Evolutionary conservation across 2,888 invertebrate species (phyloP), one percentile per base, ranked within the genome.

Genomic region (Tubulanus polymorphus): DNA sequence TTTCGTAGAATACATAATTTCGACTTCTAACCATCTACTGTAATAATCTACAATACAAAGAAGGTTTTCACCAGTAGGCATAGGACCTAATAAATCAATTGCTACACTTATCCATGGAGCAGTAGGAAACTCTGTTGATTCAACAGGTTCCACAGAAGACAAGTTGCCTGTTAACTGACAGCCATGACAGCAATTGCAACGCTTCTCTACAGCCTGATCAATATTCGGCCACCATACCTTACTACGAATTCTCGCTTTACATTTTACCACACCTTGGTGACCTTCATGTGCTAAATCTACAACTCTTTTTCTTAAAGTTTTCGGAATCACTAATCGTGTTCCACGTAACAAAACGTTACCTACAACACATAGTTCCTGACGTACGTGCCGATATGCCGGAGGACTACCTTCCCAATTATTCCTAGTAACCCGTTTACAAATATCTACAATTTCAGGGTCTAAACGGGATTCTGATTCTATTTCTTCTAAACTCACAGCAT

Each of bases 31-130:
- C 32, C 54, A 65, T 8, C 63, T 30, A 48, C 63, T 67, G 30
- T 60, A 64, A 51, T 66, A 66, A 47, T 67, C 64, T 3, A 62
- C 55, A 28, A 61, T 49, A 2, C 62, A 62, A 20, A 65, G 49
- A 2, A 64, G 30, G 45, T 53, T 52, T 27, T 61, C 35, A n/a
- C 61, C 61, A 12, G 53, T 30, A 20, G 60, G 57, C 20, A 63
- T 51, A 15, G 61, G 63, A 25, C 63, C 64, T 12, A 61, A 12
- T 6, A 57, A 26, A 25, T 66, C 63, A 18, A 48, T 47, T 2
- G 63, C 57, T 2, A 64, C 25, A 37, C 65, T 30, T 48, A 64
- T 56, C 46, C 55, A 55, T 30, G 55, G 55, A 18, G 18, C 8
- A 2, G 28, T n/a, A 2, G 55, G 55, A 12, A 55, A 35, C 32